Conservation (phyloP, 2,888 invertebrate genomes). For the Drosophila sordidula region DNA sequence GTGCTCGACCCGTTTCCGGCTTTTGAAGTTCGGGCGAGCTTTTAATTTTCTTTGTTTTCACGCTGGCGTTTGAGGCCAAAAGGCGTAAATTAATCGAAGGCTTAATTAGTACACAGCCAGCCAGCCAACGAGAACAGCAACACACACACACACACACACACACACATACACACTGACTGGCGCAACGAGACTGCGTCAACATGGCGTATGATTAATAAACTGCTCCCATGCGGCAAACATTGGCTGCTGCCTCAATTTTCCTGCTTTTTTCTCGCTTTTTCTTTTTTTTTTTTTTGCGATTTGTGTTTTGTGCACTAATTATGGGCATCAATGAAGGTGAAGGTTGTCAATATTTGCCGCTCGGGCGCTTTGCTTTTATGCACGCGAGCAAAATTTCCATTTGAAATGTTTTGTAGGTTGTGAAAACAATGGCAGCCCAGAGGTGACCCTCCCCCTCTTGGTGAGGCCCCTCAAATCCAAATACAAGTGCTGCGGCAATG, state of each 20-base stretch:
- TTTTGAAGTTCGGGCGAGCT: slow-evolving; percentile 80
- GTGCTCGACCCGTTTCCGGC: slow-evolving; percentile 70
- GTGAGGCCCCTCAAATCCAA: slow-evolving; percentile 3
- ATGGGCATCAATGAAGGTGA: slow-evolving; percentile 77
- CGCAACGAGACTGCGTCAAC: slow-evolving; percentile 55
- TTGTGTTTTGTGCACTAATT: slow-evolving; percentile 64
- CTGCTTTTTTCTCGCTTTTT: slow-evolving; percentile 6
- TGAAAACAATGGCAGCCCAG: slow-evolving; percentile 49
- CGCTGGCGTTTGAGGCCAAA: slow-evolving; percentile 79
- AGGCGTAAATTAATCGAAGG: slow-evolving; percentile 83
- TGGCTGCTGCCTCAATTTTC: slow-evolving; percentile 18
- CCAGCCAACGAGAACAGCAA: slow-evolving; percentile 24
- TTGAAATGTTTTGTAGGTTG: slow-evolving; percentile 73
- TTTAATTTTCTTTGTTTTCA: slow-evolving; percentile 78
- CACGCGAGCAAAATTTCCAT: slow-evolving; percentile 55
- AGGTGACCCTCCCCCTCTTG: slow-evolving; percentile 6
- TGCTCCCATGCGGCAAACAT: slow-evolving; percentile 59
- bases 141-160: slow-evolving; percentile 9
- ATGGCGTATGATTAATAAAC: slow-evolving; percentile 81
- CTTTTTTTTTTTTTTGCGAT: slow-evolving; percentile 8
- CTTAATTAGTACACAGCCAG: slow-evolving; percentile 75
- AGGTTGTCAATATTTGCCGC: slow-evolving; percentile 77
- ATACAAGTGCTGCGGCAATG: slow-evolving; percentile 66
- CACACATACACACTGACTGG: slow-evolving; percentile 9
- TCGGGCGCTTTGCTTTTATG: slow-evolving; percentile 38